These are phyloP conservation scores for Sipunculus nudus DNA, from an alignment of 2,888 invertebrate species.

Conservation along the genomic window DNA sequence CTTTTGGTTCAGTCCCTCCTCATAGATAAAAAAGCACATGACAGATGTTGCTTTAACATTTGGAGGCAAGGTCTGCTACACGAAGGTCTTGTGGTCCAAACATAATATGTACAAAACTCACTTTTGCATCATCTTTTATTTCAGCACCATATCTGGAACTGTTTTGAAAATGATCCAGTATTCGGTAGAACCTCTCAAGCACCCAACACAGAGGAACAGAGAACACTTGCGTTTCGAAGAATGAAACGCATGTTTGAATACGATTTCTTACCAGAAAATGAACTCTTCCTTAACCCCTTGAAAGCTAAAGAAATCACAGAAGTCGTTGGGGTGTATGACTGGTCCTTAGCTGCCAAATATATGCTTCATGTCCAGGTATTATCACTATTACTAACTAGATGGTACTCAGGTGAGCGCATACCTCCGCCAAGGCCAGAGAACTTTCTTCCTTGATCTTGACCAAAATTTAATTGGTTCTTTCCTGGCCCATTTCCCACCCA, in stretches of 20 bases:
- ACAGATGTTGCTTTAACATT: too few species aligned
- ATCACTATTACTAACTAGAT: too few species aligned
- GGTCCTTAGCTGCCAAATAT: constrained; percentile 63
- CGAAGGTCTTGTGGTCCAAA: too few species aligned
- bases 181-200: constrained; percentile 76
- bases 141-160: constrained; percentile 82
- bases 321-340: constrained; percentile 64
- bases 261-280: constrained; percentile 72
- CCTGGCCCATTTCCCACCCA: background rate
- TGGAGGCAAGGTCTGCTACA: too few species aligned
- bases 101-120: too few species aligned
- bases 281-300: constrained; percentile 66
- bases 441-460: background rate
- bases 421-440: too few species aligned
- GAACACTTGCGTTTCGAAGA: constrained; percentile 67
- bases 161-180: constrained; percentile 81
- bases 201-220: constrained; percentile 75
- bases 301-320: constrained; percentile 56
- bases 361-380: constrained; percentile 57
- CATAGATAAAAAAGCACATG: too few species aligned
- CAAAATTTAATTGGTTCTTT: too few species aligned
- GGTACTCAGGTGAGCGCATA: too few species aligned
- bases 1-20: too few species aligned
- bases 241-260: constrained; percentile 74
- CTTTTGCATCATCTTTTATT: constrained; percentile 42